Evolutionary conservation across 2,888 invertebrate genomes (phyloP), one percentile per base, ranked within the genome.

Genomic region (Blastobasis lacticolella): DNA sequence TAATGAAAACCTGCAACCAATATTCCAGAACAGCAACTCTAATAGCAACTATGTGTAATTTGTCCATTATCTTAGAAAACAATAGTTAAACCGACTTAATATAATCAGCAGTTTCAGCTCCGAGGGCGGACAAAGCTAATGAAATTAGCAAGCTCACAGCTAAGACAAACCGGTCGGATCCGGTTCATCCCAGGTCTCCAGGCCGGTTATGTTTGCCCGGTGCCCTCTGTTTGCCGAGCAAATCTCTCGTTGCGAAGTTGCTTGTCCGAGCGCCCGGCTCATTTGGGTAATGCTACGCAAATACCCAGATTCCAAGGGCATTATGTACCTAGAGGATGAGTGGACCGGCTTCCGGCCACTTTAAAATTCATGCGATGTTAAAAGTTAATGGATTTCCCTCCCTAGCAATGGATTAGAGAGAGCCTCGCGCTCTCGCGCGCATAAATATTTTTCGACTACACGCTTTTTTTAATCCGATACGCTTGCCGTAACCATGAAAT

Each of bases 241-340:
- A 75, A 68, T 67, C 75, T 76, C 81, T 79, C 81, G 78, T 84
- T 84, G 78, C 73, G 66, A 78, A 81, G 81, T 80, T 80, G 78
- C 71, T 74, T 69, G 75, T 73, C 73, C 74, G 67, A 67, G 63
- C 63, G 59, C 62, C 73, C 65, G 69, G 68, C 79, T 81, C 78
- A 81, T 84, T 85, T 80, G 78, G 73, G 74, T 85, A 84, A 85
- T 82, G 66, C 67, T 75, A 68, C 63, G 76, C 71, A 81, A 81
- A 81, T 71, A 80, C 67, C 60, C 57, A 66, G 65, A 67, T 69
- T 66, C 69, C 62, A 61, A 57, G 59, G 61, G 65, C 56, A 60
- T 55, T 49, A 59, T 56, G 54, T 50, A 60, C 61, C 57, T 55
- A 42, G 42, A 9, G 42, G 42, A 42, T 42, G 42, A n/a, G 9